These are phyloP conservation scores for Mechanitis messenoides DNA, from an alignment of 2,888 invertebrate species.

Conservation along the genomic window DNA sequence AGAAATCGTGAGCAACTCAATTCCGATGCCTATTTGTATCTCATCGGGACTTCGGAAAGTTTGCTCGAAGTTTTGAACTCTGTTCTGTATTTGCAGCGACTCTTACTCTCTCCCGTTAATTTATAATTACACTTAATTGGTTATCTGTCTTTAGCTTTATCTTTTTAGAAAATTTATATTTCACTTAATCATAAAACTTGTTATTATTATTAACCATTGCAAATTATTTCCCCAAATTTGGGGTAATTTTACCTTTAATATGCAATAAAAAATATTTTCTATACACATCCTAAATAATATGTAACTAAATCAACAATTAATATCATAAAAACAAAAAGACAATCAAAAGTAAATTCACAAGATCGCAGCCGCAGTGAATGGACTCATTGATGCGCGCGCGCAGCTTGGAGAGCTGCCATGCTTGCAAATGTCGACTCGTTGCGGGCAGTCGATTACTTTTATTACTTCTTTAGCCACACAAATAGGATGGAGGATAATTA, in stretches of 20 bases:
- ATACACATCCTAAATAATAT: too few species aligned
- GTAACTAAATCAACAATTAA: too few species aligned
- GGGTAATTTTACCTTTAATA: too few species aligned
- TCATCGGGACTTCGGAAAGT: slow-evolving; percentile 46
- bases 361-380: slow-evolving; percentile 24
- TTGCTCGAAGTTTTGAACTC: slow-evolving; percentile 50
- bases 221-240: too few species aligned
- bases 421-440: slow-evolving; percentile 36
- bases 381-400: slow-evolving; percentile 37
- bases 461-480: background rate
- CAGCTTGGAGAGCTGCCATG: slow-evolving; percentile 37
- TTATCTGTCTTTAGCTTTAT: slow-evolving; percentile 37
- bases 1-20: slow-evolving; percentile 67
- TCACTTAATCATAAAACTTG: too few species aligned
- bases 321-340: too few species aligned
- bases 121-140: slow-evolving; percentile 69
- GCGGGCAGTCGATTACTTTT: too few species aligned
- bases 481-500: background rate
- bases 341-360: too few species aligned
- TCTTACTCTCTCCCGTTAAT: slow-evolving; percentile 62
- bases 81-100: slow-evolving; percentile 63
- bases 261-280: too few species aligned
- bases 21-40: slow-evolving; percentile 73
- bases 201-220: too few species aligned
- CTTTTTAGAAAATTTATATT: background rate